Evolutionary conservation across 2,113 vertebrate species (phyloP), one percentile per base, ranked within the genome.

Genomic region (Axis porcinus): DNA sequence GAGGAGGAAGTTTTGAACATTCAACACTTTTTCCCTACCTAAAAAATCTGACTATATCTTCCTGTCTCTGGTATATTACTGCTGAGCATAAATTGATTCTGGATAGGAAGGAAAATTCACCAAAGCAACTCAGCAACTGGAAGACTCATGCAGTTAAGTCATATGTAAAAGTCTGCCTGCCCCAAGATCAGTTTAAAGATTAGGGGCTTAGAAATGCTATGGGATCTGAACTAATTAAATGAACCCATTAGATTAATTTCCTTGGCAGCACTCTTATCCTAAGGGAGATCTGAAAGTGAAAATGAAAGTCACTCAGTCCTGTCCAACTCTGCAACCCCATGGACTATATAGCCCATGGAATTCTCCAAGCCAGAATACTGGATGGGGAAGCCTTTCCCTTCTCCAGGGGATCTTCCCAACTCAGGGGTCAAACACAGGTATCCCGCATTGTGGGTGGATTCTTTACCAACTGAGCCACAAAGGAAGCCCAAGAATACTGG

Each of bases 371-470:
- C 17, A 6, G 17, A 21, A 70, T 21, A 70, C n/a, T 36, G 64
- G 17, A 36, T 19, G 2, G 17, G 2, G n/a, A 36, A 70, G 64
- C n/a, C 10, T 36, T 70, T 36, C 17, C 17, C 8, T 70, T 70
- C 33, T 36, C 33, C 64, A 70, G 4, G 17, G 17, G 19, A 21
- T 70, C n/a, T 70, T 70, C 4, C 17, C n/a, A 70, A 70, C n/a
- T 19, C 19, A 70, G 4, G 17, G n/a, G 9, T 11, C 17, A 21
- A 70, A 23, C n/a, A 36, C 9, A 70, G 3, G 64, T 11, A n/a
- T 70, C n/a, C 4, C 0, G 0, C 64, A 21, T 36, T 36, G n/a
- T 9, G 21, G 9, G n/a, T 70, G n/a, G n/a, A 36, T 23, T 70
- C n/a, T 70, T 36, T 36, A 70, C 9, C n/a, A 70, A 70, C 67